Evolutionary conservation across 2,888 invertebrate genomes (phyloP).

Genomic region (Oligia latruncula): DNA sequence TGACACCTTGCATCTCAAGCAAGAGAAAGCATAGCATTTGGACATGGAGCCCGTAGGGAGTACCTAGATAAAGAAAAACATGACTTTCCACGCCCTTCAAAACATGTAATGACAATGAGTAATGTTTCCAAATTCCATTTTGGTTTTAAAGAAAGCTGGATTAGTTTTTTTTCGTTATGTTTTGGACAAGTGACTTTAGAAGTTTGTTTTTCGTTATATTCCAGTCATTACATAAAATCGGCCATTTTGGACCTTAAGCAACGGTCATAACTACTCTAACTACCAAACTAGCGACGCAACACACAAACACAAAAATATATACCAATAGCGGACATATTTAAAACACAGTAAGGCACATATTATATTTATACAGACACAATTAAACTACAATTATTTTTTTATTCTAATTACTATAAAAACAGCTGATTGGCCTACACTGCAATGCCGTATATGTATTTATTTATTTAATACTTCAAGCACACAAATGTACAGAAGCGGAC

Average conservation of each 20-base stretch:
- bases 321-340: not conserved
- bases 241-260: not conserved
- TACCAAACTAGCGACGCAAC: not conserved
- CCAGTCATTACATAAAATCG: not conserved
- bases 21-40: not conserved
- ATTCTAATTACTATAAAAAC: not conserved
- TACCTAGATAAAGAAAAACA: not conserved
- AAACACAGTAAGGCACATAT: not conserved
- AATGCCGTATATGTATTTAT: too few species aligned
- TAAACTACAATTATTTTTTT: not conserved
- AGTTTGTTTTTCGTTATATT: not conserved
- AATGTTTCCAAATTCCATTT: not conserved
- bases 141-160: not conserved
- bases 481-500: too few species aligned
- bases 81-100: not conserved
- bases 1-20: not conserved
- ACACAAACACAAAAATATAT: not conserved
- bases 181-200: not conserved
- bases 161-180: not conserved
- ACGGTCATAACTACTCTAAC: not conserved
- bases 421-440: too few species aligned
- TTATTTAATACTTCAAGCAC: too few species aligned
- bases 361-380: not conserved
- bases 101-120: not conserved
- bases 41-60: not conserved